Percentiles rank a stretch among this genome's conserved stretches.
Evolutionary conservation across 2,113 vertebrate species (phyloP).

Genomic region (Herpetotheres cachinnans): DNA sequence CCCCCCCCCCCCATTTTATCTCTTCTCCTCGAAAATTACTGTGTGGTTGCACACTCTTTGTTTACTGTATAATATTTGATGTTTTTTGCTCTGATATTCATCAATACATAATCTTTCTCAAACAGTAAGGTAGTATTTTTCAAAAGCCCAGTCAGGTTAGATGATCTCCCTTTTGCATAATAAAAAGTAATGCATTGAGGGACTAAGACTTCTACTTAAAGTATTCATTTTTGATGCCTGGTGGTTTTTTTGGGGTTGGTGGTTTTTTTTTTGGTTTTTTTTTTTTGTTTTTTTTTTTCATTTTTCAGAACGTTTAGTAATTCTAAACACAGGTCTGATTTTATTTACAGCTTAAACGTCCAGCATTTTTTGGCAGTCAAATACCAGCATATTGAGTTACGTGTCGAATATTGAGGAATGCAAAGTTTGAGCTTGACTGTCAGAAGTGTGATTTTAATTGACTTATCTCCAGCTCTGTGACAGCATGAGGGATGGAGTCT

Average conservation of each 20-base stretch:
- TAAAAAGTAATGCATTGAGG: background rate
- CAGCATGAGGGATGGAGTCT: background rate
- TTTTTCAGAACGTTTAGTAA: background rate
- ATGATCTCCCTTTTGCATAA: background rate
- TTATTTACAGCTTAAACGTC: background rate
- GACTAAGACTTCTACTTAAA: background rate
- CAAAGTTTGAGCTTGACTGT: background rate
- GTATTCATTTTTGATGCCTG: background rate
- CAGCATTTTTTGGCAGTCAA: background rate
- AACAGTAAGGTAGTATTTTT: background rate
- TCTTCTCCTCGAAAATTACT: background rate
- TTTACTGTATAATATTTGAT: background rate
- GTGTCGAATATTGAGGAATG: background rate
- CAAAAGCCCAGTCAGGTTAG: background rate
- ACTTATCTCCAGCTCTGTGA: background rate
- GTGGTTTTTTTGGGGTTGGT: too few species aligned
- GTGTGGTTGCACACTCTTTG: background rate
- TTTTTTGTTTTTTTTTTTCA: background rate
- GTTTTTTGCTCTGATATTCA: background rate
- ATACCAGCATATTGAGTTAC: background rate
- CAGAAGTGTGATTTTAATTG: background rate
- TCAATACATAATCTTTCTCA: background rate
- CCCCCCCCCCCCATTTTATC: too few species aligned
- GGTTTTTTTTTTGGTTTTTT: too few species aligned
- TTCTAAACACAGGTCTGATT: background rate